Conservation (phyloP, 2,113 vertebrate genomes). For the Clarias batrachus region DNA sequence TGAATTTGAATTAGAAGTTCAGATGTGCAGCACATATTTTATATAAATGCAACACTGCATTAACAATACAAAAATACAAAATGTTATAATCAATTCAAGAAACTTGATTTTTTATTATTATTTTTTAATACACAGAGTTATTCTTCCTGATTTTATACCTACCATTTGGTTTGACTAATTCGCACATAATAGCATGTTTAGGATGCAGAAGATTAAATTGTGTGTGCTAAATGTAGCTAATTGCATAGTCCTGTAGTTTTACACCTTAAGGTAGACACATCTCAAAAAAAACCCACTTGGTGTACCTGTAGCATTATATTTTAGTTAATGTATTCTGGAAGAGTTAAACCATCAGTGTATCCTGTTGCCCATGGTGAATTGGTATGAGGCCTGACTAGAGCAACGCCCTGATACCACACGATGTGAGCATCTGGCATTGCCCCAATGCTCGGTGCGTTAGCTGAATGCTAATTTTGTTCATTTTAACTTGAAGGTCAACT, state of each 20-base stretch:
- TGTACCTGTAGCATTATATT: not conserved
- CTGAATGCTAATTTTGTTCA: not conserved
- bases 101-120: not conserved
- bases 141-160: not conserved
- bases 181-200: not conserved
- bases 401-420: conserved; percentile 8
- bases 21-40: too few species aligned
- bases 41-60: not conserved
- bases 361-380: not conserved
- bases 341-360: not conserved
- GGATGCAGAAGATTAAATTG: not conserved
- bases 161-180: not conserved
- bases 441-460: not conserved
- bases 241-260: not conserved
- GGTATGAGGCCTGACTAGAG: conserved; percentile 2
- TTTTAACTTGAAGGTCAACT: conserved; percentile 12
- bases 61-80: not conserved
- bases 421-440: not conserved
- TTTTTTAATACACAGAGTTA: too few species aligned
- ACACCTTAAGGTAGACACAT: not conserved
- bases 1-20: not conserved
- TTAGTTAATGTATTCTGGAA: not conserved
- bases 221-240: not conserved
- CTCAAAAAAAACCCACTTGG: not conserved
- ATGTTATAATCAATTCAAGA: not conserved